Percentiles rank a stretch among this genome's conserved stretches.
These are phyloP conservation scores for Ptychodera flava DNA, from an alignment of 35 echinoderm and acorn worm genomes.

Conservation along the genomic window DNA sequence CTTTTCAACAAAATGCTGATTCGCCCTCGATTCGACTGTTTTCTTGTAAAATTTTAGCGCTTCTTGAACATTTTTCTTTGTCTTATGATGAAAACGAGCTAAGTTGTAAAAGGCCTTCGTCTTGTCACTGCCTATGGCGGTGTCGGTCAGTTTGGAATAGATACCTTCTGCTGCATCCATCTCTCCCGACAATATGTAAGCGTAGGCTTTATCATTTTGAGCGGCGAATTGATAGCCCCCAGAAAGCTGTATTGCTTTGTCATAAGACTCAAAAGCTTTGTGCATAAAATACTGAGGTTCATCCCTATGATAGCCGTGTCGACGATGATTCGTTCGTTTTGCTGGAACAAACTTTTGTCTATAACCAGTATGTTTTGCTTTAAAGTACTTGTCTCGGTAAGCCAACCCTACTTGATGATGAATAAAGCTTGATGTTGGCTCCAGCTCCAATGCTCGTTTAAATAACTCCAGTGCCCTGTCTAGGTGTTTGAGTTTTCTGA, in stretches of 20 bases:
- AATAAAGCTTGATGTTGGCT: neutral
- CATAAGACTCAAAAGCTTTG: neutral
- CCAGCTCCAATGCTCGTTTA: neutral
- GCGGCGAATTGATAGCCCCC: neutral
- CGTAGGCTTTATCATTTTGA: neutral
- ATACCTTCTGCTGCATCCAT: neutral
- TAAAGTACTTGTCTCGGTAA: neutral
- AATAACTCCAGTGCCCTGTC: neutral
- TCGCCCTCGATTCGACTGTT: neutral
- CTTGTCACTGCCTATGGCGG: neutral
- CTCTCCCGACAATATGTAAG: neutral
- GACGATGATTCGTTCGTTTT: no score
- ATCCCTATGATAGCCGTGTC: no score
- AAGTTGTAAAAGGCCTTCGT: neutral
- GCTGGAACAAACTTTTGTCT: no score
- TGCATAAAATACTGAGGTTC: neutral
- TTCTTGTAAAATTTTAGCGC: neutral
- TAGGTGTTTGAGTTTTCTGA: neutral
- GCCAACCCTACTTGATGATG: neutral
- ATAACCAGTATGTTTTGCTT: no score
- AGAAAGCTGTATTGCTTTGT: neutral
- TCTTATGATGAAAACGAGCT: neutral
- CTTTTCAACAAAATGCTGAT: neutral
- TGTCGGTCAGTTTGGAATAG: neutral
- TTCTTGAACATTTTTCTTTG: neutral